These are phyloP conservation scores for Mesorhabditis belari DNA, from an alignment of 2,888 invertebrate species.

Conservation along the genomic window DNA sequence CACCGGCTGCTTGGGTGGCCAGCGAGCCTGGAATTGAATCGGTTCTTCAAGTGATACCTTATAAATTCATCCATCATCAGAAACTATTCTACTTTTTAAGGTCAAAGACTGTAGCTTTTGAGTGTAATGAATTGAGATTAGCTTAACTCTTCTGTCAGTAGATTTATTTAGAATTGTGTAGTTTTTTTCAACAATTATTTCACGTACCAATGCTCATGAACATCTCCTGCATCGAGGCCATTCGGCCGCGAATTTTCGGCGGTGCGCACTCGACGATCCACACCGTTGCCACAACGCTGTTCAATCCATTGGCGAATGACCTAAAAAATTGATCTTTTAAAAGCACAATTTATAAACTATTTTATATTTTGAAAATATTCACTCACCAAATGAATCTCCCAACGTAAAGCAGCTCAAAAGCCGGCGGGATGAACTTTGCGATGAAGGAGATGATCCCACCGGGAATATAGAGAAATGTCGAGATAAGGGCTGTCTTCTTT, in stretches of 20 bases:
- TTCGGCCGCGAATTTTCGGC: constrained; percentile 27
- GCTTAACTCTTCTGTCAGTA: too few relatives aligned
- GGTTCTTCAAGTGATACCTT: too few relatives aligned
- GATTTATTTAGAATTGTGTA: too few relatives aligned
- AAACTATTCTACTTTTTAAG: too few relatives aligned
- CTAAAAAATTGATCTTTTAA: constrained; percentile 2
- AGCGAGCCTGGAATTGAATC: constrained; percentile 11
- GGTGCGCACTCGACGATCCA: constrained; percentile 41
- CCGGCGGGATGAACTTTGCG: constrained; percentile 25
- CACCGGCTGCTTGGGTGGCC: constrained; percentile 23
- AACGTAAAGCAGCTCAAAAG: constrained; percentile 32
- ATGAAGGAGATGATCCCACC: constrained; percentile 22
- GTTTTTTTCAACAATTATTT: too few relatives aligned
- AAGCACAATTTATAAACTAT: not conserved
- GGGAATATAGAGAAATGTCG: constrained; percentile 26
- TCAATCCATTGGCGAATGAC: constrained; percentile 34
- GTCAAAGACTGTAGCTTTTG: too few relatives aligned
- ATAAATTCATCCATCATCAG: too few relatives aligned
- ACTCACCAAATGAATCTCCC: constrained; percentile 35
- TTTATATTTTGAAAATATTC: not conserved
- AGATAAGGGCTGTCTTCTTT: constrained; percentile 24
- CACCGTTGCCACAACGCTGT: constrained; percentile 35
- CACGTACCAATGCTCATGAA: constrained; percentile 32
- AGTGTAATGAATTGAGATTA: too few relatives aligned
- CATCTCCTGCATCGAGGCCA: constrained; percentile 39